Conservation (phyloP, 2,113 vertebrate species). For the Saccopteryx leptura region DNA sequence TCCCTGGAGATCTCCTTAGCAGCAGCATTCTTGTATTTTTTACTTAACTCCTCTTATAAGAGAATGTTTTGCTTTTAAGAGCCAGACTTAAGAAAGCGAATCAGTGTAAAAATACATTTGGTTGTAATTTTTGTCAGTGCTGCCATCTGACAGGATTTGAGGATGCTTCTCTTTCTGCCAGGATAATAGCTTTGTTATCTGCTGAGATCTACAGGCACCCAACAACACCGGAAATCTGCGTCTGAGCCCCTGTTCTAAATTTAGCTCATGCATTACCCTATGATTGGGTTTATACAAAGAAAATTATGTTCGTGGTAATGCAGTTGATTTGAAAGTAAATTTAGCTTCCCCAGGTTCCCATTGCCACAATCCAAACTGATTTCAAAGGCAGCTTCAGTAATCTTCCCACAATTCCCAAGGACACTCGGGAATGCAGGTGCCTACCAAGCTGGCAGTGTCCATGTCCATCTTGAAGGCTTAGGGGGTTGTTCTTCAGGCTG, state of each 20-base stretch:
- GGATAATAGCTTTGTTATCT: slow-evolving; percentile 63
- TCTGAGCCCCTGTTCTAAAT: slow-evolving; percentile 12
- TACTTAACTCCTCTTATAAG: slow-evolving; percentile 21
- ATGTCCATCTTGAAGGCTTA: background rate
- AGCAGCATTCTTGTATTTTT: slow-evolving; percentile 39
- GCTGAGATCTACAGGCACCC: slow-evolving; percentile 23
- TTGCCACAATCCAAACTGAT: background rate
- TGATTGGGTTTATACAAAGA: slow-evolving; percentile 47
- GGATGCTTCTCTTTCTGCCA: slow-evolving; percentile 27
- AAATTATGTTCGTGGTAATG: slow-evolving; percentile 42
- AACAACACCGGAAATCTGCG: slow-evolving; percentile 15
- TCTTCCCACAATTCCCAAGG: background rate
- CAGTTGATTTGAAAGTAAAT: slow-evolving; percentile 43
- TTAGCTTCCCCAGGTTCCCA: background rate
- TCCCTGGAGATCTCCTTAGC: slow-evolving; percentile 26
- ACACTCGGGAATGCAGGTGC: background rate
- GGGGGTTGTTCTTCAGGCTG: background rate
- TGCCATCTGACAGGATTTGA: slow-evolving; percentile 58
- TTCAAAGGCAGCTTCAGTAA: background rate
- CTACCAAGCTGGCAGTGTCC: background rate
- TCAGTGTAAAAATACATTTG: slow-evolving; percentile 53
- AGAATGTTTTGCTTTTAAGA: slow-evolving; percentile 57
- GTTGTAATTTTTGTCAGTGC: slow-evolving; percentile 70
- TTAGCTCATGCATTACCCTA: slow-evolving; percentile 46
- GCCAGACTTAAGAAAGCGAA: slow-evolving; percentile 31